Base-by-base conservation (phyloP, 2,888 invertebrate species). In the Pheosia gnoma region DNA sequence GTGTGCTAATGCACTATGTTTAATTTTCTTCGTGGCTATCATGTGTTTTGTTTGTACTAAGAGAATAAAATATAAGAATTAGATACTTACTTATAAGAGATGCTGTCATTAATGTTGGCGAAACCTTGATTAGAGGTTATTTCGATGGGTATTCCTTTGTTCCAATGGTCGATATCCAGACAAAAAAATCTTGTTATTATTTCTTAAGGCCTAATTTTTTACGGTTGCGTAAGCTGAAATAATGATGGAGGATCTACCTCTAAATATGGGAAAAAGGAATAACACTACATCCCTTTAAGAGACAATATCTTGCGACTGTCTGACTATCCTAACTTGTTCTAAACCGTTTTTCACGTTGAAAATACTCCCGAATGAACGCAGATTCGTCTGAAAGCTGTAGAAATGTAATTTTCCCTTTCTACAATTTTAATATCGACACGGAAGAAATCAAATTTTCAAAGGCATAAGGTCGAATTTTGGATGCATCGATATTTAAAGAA, bases 291-390 rank as follows among this genome's bases (percentile, higher is more conserved):
- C 69, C 75, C 78, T 86, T 83, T 84, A 78, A 84, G 84, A 85
- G 78, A 72, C 77, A 78, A 75, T 25, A 25, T 25, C 70, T 70
- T 70, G 74, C 74, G 74, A 67, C 75, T 77, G 81, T 85, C 81
- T 79, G 84, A 80, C 74, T 77, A 82, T 80, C 77, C 82, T 79
- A 70, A 73, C 77, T 78, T 71, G 67, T 74, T 77, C 81, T 79
- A 72, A 81, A 82, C 73, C 77, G 78, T 81, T 83, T 84, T 84
- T 80, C 82, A 78, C 66, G 73, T 80, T 82, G 73, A 80, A 88
- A 89, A 88, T 88, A 88, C 82, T 84, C 80, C 72, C 77, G 85
- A 89, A 90, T 86, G 86, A 87, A 84, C 80, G 79, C 79, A 77
- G 77, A 79, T 79, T 84, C 75, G 70, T 78, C 74, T 70, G 71